Percentiles rank a stretch among this genome's conserved stretches.
Evolutionary conservation across 2,113 vertebrate genomes (phyloP).

Genomic region (Macquaria australasica): DNA sequence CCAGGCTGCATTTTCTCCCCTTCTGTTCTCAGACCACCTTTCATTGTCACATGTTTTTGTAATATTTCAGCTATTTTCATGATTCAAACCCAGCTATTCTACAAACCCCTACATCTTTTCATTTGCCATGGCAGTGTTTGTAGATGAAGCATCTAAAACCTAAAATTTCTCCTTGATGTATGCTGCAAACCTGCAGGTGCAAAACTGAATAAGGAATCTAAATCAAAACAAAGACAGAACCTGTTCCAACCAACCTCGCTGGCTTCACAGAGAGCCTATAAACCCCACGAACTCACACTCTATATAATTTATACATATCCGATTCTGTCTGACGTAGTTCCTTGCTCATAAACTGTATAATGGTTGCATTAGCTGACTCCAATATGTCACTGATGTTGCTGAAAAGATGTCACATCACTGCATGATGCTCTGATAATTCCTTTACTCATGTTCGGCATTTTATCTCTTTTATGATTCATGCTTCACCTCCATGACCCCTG

Average conservation of each 20-base stretch:
- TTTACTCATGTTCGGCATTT: slow-evolving; percentile 1
- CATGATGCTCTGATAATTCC: slow-evolving; percentile 3
- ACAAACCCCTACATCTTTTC: background rate
- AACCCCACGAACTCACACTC: background rate
- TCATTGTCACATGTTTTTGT: slow-evolving; percentile 12
- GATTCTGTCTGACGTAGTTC: background rate
- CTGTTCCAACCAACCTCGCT: background rate
- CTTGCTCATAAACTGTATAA: background rate
- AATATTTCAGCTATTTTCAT: background rate
- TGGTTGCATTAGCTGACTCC: background rate
- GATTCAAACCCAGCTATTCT: slow-evolving; percentile 13
- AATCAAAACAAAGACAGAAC: background rate
- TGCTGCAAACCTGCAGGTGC: background rate
- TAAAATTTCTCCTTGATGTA: background rate
- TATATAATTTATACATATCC: background rate
- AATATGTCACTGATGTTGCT: background rate
- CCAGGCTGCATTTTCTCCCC: slow-evolving; percentile 3
- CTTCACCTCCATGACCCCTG: slow-evolving; percentile 26
- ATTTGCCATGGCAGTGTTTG: background rate
- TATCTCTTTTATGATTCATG: slow-evolving; percentile 31
- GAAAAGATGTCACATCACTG: background rate
- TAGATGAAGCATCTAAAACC: background rate
- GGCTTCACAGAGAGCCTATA: background rate
- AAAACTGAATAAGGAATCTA: background rate
- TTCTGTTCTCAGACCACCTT: slow-evolving; percentile 20